Base-by-base conservation (phyloP, 2,888 invertebrate species). In the Eilema caniola region DNA sequence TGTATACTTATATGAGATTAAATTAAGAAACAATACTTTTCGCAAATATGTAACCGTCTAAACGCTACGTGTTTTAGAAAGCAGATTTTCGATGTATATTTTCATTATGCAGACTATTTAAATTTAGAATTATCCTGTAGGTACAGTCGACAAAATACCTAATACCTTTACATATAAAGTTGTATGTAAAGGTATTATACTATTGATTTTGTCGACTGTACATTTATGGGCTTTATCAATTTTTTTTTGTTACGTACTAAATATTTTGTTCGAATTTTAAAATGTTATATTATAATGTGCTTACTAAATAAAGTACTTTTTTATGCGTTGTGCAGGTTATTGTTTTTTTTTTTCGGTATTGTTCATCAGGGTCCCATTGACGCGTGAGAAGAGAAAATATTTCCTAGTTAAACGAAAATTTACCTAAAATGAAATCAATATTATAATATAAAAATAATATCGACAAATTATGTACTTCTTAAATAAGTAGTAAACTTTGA, bases 51-150 rank as follows among this genome's bases (percentile, higher is more conserved):
- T 53, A n/a, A 8, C n/a, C 53, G 53, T 53, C 53, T 53, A 53
- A 53, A n/a, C 7, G 53, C 53, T 53, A 53, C 2, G 47, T 20
- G 47, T 47, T 47, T 53, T 53, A n/a, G 10, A 20, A 53, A 53
- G n/a, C n/a, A 53, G 53, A 53, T 53, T n/a, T 53, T 53, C 53
- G 53, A n/a, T 53, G 53, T 53, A 53, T 53, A 53, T 53, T 53
- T n/a, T 53, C 53, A 53, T 8, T n/a, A 53, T 53, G 53, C 47
- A 47, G 47, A 47, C 20, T 47, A 41, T 41, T 41, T 47, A 0
- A 20, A 47, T 47, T 47, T 20, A 4, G 47, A 47, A 47, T 47
- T 47, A 47, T 47, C 5, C 41, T 4, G 20, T 47, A 20, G 20
- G 7, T 47, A 47, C 47, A n/a, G n/a, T n/a, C n/a, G n/a, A n/a